These are phyloP conservation scores for Chaitophorus viminalis DNA, from an alignment of 2,888 invertebrate species.

Conservation along the genomic window DNA sequence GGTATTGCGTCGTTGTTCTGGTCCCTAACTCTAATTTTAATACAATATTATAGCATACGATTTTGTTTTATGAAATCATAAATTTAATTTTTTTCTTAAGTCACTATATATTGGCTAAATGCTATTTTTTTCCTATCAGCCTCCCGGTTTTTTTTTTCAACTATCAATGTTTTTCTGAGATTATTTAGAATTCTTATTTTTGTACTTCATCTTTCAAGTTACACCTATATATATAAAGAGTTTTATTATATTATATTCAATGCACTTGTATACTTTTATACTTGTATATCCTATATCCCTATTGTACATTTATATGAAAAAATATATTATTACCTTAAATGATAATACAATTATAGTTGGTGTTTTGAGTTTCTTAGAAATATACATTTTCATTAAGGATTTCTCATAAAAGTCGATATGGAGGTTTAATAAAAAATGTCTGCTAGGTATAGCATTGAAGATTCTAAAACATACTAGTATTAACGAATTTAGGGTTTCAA, in stretches of 20 bases:
- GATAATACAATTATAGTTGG: neutral
- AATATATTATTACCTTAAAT: neutral
- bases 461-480: neutral
- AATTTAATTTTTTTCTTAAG: no score
- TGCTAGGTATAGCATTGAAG: neutral
- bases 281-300: no score
- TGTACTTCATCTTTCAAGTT: neutral
- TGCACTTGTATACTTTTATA: neutral
- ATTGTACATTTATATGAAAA: neutral
- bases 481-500: neutral
- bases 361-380: neutral
- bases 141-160: neutral
- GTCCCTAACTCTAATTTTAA: neutral
- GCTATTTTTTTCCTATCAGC: no score
- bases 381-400: neutral
- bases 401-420: neutral
- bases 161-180: neutral
- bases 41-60: neutral
- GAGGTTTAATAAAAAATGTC: neutral
- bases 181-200: neutral
- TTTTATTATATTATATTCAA: neutral
- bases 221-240: neutral
- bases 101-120: no score
- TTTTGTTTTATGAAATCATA: no score
- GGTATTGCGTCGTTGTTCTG: no score